A percentile compares a stretch with the other conserved stretches of the same genome.
Evolutionary conservation across 1,140 invertebrate genomes (phyloP).

Genomic region (Amyelois transitella): DNA sequence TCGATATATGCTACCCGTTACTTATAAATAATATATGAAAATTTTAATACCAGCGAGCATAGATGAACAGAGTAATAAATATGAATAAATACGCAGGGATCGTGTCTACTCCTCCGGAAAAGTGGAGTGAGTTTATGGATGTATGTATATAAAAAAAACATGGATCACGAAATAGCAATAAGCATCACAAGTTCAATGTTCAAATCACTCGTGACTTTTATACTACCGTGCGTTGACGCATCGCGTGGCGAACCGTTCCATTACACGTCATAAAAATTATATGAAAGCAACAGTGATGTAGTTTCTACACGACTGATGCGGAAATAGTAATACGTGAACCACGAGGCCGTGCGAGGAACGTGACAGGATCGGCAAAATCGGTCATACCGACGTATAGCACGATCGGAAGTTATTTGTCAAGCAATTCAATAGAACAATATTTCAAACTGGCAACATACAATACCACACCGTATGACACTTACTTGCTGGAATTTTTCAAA

Average conservation of each 20-base stretch:
- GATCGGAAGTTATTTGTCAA: constrained; percentile 22
- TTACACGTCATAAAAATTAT: constrained; percentile 40
- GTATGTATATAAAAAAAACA: constrained; percentile 2
- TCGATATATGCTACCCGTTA: too few species aligned
- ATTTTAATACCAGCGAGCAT: too few species aligned
- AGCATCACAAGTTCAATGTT: constrained; percentile 16
- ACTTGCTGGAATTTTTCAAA: background rate
- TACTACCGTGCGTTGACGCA: constrained; percentile 33
- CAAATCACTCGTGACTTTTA: constrained; percentile 24
- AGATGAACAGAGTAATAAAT: too few species aligned
- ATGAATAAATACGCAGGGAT: too few species aligned
- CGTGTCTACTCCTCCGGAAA: too few species aligned
- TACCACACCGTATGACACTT: constrained; percentile 1
- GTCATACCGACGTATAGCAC: constrained; percentile 16
- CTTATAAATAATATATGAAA: too few species aligned
- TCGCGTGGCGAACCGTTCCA: constrained; percentile 52
- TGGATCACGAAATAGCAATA: background rate
- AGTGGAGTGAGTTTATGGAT: too few species aligned
- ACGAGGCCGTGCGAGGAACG: constrained; percentile 38
- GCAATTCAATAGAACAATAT: background rate
- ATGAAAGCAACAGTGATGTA: constrained; percentile 63
- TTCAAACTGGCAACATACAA: background rate
- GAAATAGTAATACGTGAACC: constrained; percentile 21
- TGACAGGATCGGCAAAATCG: constrained; percentile 32
- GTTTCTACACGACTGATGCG: constrained; percentile 30